Base-by-base conservation (phyloP, 23 tunicate genomes). In the Styela clava region DNA sequence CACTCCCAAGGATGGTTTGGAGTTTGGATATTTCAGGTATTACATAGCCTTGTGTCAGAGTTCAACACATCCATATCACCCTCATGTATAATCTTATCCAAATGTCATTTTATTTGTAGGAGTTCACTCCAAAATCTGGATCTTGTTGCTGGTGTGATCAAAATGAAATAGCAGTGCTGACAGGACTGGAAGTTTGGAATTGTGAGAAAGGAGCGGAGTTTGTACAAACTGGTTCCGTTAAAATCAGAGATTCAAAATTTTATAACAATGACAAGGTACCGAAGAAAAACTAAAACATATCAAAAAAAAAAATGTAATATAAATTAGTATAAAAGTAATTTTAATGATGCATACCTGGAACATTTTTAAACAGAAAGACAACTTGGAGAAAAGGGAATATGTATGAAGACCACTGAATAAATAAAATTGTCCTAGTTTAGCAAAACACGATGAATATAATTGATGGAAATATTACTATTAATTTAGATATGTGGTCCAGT, bases 131-230 rank as follows among this genome's bases (percentile, higher is more conserved):
- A 33, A 73, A 73, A 61, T 18, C 19, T 1, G 86, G 78, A 24
- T 36, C 51, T 29, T 37, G 81, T 5, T 83, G 86, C 62, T 31
- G 24, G 2, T 74, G 80, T 31, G 20, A 22, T 27, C 25, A 24
- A 22, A 74, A 74, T 32, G 23, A 33, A 31, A 30, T 64, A 31
- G 81, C 81, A 0, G 69, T 24, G 31, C 61, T 83, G 1, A 24
- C 16, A 52, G 36, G 33, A 33, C 33, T 83, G 19, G 74, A 32
- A 9, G 44, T 63, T 34, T 83, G 86, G 86, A 52, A 74, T 56
- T 73, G 80, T 74, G 81, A 83, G 29, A 74, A 74, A 32, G 86
- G 86, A 37, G 79, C 72, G 2, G 86, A 83, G 33, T 61, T 83
- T 1, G 86, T 83, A 3, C 34, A 73, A 23, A 63, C 69, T 64